Conservation (phyloP, 2,888 invertebrate genomes). For the Mesochorus sp. region DNA sequence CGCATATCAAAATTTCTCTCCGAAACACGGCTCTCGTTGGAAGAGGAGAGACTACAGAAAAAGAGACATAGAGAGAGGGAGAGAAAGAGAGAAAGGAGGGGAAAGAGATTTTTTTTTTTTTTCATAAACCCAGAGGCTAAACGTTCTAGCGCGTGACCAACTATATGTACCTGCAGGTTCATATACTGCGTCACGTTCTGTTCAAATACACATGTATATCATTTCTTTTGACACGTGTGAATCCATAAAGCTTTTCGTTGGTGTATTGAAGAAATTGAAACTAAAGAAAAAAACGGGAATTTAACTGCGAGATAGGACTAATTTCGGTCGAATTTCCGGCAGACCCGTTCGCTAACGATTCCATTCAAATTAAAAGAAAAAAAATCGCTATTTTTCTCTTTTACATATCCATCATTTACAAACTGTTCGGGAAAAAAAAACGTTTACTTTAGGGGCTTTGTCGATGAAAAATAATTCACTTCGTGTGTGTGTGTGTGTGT, state of each 20-base stretch:
- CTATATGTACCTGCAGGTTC: constrained; percentile 4
- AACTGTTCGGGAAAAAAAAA: too few species aligned
- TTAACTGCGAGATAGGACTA: too few species aligned
- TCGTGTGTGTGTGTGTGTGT: too few species aligned
- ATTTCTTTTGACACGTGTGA: neutral
- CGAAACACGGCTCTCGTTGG: constrained; percentile 27
- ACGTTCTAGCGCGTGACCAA: constrained; percentile 31
- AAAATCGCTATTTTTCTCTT: too few species aligned
- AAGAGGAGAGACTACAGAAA: constrained; percentile 19
- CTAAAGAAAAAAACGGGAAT: too few species aligned
- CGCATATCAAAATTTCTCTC: constrained; percentile 62
- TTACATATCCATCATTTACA: too few species aligned
- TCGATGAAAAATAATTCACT: too few species aligned
- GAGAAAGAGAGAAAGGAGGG: constrained; percentile 12
- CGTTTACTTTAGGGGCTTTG: too few species aligned
- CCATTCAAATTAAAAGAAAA: too few species aligned
- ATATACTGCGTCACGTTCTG: neutral
- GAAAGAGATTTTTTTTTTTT: constrained; percentile 22
- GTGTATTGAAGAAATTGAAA: too few species aligned
- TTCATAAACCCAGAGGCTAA: constrained; percentile 27
- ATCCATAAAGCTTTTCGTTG: neutral
- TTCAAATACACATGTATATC: neutral
- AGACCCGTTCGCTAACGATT: too few species aligned
- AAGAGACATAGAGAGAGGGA: constrained; percentile 10
- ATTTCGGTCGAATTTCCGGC: too few species aligned